These are phyloP conservation scores for Sitobion miscanthi DNA, from an alignment of 1,140 invertebrate genomes.

Conservation along the genomic window DNA sequence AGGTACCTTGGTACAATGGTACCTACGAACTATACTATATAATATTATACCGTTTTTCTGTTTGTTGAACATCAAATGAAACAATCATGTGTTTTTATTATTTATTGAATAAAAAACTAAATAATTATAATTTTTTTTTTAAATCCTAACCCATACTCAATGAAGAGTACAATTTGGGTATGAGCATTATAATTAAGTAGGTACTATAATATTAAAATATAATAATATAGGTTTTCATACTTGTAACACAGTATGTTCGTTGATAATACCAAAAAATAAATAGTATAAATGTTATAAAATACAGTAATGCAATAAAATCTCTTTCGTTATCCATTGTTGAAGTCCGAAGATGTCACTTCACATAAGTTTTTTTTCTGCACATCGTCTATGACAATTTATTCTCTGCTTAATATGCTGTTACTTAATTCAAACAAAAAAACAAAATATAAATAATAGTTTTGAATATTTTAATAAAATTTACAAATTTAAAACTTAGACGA, in stretches of 20 bases:
- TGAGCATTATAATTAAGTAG: neutral
- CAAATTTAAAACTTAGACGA: too few species aligned
- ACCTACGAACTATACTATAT: neutral
- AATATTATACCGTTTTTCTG: neutral
- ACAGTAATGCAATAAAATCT: neutral
- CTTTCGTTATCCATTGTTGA: neutral
- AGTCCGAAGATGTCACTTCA: neutral
- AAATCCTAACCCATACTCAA: too few species aligned
- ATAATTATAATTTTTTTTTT: too few species aligned
- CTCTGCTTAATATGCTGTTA: neutral
- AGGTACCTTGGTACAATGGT: too few species aligned
- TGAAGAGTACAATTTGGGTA: too few species aligned
- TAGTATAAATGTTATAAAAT: neutral
- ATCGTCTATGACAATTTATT: neutral
- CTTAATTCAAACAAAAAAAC: neutral
- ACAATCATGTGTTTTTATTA: too few species aligned
- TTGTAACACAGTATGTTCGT: neutral
- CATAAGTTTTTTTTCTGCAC: neutral
- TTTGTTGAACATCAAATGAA: neutral
- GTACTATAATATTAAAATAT: neutral
- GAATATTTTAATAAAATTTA: neutral
- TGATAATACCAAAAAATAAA: neutral
- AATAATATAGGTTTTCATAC: neutral
- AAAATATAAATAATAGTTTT: neutral
- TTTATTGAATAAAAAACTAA: too few species aligned